Percentiles rank a stretch among this genome's conserved stretches.
phyloP scores from a whole-genome alignment of 30 jellyfish, hydroid and myxozoan species.

The Nemopilema nomurai region DNA sequence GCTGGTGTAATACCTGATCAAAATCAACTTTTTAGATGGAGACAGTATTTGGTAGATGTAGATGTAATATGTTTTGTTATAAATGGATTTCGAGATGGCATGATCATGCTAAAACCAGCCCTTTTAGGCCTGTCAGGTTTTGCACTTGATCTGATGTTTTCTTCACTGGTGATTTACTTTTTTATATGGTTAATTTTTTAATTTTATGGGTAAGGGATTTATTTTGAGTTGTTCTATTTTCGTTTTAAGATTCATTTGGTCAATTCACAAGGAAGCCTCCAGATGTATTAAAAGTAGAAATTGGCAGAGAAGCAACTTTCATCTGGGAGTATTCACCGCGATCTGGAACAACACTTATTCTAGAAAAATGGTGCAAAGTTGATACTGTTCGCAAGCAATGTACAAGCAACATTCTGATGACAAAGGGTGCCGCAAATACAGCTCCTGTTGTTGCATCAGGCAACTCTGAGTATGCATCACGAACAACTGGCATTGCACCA shows the following conservation, averaged over 20 bases:
- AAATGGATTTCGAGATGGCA: no score
- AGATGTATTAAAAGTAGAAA: constrained; percentile 14
- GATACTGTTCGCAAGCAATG: constrained; percentile 35
- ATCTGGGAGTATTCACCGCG: constrained; percentile 50
- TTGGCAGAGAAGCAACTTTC: constrained; percentile 58
- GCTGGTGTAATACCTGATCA: no score
- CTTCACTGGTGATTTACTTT: not conserved
- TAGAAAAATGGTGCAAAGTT: constrained; percentile 48
- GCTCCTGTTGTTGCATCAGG: constrained; percentile 16
- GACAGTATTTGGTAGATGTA: no score
- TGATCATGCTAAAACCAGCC: no score
- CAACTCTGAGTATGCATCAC: constrained; percentile 39
- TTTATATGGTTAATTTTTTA: not conserved
- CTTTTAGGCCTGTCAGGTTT: no score
- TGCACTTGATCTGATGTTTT: not conserved
- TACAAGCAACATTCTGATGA: constrained; percentile 39
- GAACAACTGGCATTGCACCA: constrained; percentile 43
- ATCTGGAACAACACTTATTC: constrained; percentile 2
- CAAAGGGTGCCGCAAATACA: not conserved
- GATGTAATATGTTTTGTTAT: no score
- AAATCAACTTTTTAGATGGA: no score
- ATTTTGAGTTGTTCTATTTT: not conserved
- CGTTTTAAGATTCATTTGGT: constrained; percentile 38
- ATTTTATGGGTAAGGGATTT: not conserved
- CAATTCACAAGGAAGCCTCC: constrained; percentile 48